Conservation (phyloP, 2,888 invertebrate species). For the Ptychoptera albimana region DNA sequence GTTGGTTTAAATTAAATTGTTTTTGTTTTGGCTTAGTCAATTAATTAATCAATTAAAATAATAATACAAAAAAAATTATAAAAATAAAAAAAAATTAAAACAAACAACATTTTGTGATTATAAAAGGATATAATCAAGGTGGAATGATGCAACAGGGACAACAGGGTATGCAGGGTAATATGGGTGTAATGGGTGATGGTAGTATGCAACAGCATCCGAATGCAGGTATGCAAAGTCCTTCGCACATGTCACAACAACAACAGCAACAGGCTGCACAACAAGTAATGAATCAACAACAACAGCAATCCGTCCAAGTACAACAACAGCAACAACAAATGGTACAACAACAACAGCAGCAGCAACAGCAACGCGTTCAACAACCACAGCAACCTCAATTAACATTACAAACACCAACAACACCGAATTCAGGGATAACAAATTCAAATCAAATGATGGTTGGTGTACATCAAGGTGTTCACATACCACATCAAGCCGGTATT, state of each 20-base stretch:
- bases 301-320: too few species aligned
- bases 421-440: constrained; percentile 1
- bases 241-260: constrained; percentile 8
- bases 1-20: too few species aligned
- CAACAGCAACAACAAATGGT: constrained; percentile 6
- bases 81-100: background rate
- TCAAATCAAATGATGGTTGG: constrained; percentile 1
- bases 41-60: too few species aligned
- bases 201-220: constrained; percentile 12
- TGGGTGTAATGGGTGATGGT: background rate
- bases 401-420: constrained; percentile 7
- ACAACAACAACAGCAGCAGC: constrained; percentile 13
- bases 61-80: background rate
- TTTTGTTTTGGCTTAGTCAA: too few species aligned
- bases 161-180: constrained; percentile 7
- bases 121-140: constrained; percentile 11
- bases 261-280: constrained; percentile 11
- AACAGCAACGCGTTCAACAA: constrained; percentile 10
- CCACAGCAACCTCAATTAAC: constrained; percentile 8
- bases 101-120: background rate
- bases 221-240: constrained; percentile 14
- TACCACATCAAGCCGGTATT: too few species aligned
- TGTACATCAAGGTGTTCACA: constrained; percentile 7
- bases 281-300: constrained; percentile 10
- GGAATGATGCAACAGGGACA: constrained; percentile 12